Base-by-base conservation (phyloP, 2,797 vertebrate species). In the Coracias cyanogaster region DNA sequence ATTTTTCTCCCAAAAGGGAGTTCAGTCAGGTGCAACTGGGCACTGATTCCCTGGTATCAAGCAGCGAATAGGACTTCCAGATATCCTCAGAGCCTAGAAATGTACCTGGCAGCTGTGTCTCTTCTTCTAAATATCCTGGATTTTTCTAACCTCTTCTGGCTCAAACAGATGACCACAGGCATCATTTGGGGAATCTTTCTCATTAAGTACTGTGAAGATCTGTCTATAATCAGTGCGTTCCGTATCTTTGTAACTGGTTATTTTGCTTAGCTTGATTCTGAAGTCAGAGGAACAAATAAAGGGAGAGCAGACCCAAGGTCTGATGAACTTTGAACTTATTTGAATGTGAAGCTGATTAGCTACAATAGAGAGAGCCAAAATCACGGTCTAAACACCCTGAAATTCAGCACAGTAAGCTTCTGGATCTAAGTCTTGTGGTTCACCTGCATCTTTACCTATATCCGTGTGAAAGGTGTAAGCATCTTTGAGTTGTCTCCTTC, bases 321-420 rank as follows among this genome's bases (percentile, higher is more conserved):
- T 80, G 58, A 66, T 48, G 93, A 83, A 89, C 93, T 96, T 96
- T 96, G 95, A 95, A 41, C 94, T 91, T 82, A 85, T 33, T 91
- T 77, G 83, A 72, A 94, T 41, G 33, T 92, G 95, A 87, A 81
- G 45, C 86, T 85, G 81, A 84, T 90, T 92, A 93, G 73, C 73
- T 82, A 29, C 78, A 73, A 90, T 3, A 64, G 60, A 69, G 45
- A 72, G 77, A 94, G 64, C 24, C 61, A 85, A 46, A 35, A 86
- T 41, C 31, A 11, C 1, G 4, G 46, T 37, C 49, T 91, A 20
- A 95, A 92, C 71, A 71, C 72, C 8, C 65, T 65, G 49, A 81
- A 89, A 89, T 85, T 66, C 66, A 77, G 45, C 66, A 73, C 54
- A 45, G 17, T 29, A 25, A 80, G 9, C 41, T 93, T 57, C 64